phyloP scores from a whole-genome alignment of 1,140 invertebrate species.

The Drosophila kurseongensis region DNA sequence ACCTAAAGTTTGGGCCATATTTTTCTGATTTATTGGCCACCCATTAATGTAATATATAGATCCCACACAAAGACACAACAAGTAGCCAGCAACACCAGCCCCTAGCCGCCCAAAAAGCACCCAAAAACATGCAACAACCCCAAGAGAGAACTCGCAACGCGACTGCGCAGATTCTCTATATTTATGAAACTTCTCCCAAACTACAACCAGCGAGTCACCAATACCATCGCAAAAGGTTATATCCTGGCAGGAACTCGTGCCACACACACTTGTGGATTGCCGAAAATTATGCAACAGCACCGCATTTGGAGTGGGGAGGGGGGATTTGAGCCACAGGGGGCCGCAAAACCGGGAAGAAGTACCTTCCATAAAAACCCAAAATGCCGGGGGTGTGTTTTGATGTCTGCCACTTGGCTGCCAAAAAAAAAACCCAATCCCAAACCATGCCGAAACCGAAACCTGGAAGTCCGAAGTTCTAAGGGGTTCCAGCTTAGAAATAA shows the following conservation, averaged over 20 bases:
- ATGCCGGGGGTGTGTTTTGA: conserved; percentile 75
- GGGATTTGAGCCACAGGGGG: neutral
- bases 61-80: conserved; percentile 73
- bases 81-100: conserved; percentile 58
- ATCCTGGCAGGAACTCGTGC: conserved; percentile 43
- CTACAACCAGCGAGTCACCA: conserved; percentile 60
- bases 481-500: conserved; percentile 44
- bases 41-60: conserved; percentile 22
- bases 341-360: conserved; percentile 19
- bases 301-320: conserved; percentile 20
- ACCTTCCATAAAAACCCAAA: conserved; percentile 23
- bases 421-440: conserved; percentile 29
- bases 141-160: conserved; percentile 5
- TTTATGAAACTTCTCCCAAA: neutral
- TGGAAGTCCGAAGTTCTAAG: conserved; percentile 13
- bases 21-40: conserved; percentile 10
- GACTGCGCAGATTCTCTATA: conserved; percentile 46
- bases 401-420: conserved; percentile 78
- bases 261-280: conserved; percentile 84
- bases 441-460: neutral
- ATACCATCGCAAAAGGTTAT: conserved; percentile 20
- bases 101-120: conserved; percentile 2
- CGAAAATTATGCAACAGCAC: conserved; percentile 82
- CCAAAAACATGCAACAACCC: conserved; percentile 55
- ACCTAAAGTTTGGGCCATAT: neutral